Base-by-base conservation (phyloP, 2,888 invertebrate genomes). In the Tuberolachnus salignus region DNA sequence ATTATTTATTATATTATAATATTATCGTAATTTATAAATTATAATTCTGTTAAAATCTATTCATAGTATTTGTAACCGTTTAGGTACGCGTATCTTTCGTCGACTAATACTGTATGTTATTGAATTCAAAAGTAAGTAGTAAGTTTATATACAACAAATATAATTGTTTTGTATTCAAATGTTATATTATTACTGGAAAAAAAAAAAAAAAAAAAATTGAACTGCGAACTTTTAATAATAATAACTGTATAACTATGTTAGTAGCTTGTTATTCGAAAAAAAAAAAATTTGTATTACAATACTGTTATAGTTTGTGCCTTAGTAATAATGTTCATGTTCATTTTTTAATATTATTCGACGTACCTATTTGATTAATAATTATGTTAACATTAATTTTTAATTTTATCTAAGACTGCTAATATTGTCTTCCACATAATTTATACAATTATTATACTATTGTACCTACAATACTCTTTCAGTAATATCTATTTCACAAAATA, bases 341-440 rank as follows among this genome's bases (percentile, higher is more conserved):
- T n/a, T 59, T 55, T 59, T 59, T 46, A 71, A 71, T 42, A 66
- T 34, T 55, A 70, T 26, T 59, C 23, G 10, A 59, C 19, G 4
- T 51, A 59, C 19, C 4, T 51, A 63, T 73, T 51, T 16, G 61
- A 61, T 63, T 61, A 63, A 63, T 61, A 57, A 21, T 21, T 11
- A 21, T 42, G n/a, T 23, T 49, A 63, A n/a, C 13, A 51, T 74
- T 64, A 42, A 53, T 64, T 64, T 53, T 11, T 64, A 53, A n/a
- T n/a, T 53, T 64, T 51, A 42, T 21, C 64, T 53, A 74, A 74
- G 73, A 74, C 63, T 74, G 63, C 64, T 44, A 73, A 21, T 63
- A 74, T 44, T 74, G 73, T 74, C 73, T 74, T 74, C 73, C 73
- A 64, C 53, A 59, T 72, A 64, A 74, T 74, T 53, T 64, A 53